Evolutionary conservation across 2,888 invertebrate genomes (phyloP).

Genomic region (Amphipyra tragopoginis): DNA sequence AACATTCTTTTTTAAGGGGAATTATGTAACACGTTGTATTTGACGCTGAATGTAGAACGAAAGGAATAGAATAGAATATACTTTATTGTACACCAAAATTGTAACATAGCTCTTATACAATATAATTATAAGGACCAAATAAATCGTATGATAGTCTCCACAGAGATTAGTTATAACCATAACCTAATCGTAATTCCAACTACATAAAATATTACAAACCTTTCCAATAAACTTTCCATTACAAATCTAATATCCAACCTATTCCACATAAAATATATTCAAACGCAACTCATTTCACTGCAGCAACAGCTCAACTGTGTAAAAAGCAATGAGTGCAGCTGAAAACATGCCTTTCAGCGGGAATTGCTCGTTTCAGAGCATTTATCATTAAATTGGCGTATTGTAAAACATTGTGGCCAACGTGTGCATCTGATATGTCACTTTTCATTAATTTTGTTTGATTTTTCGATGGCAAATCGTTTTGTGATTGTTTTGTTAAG

Average conservation of each 20-base stretch:
- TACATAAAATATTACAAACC: too few species aligned
- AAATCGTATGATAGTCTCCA: too few species aligned
- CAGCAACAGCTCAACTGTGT: slow-evolving; percentile 38
- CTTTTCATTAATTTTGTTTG: slow-evolving; percentile 34
- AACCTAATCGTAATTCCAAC: too few species aligned
- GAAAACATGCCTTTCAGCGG: slow-evolving; percentile 51
- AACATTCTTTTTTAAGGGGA: too few species aligned
- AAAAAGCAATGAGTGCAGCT: slow-evolving; percentile 46
- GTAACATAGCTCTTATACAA: too few species aligned
- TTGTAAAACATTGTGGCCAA: slow-evolving; percentile 48
- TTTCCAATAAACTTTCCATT: neutral
- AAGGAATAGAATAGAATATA: too few species aligned
- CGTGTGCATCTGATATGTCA: slow-evolving; percentile 37
- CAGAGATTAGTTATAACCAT: too few species aligned
- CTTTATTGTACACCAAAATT: too few species aligned
- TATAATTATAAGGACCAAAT: too few species aligned
- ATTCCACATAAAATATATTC: slow-evolving; percentile 6
- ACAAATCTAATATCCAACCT: neutral
- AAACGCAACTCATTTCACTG: slow-evolving; percentile 28
- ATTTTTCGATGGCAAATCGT: slow-evolving; percentile 28
- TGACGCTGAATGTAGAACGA: too few species aligned
- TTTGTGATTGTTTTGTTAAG: neutral
- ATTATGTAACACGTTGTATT: too few species aligned
- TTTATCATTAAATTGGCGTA: slow-evolving; percentile 65
- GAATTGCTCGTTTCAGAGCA: slow-evolving; percentile 61